These are phyloP conservation scores for Leucozona laternaria DNA, from an alignment of 2,888 invertebrate species.

Conservation along the genomic window DNA sequence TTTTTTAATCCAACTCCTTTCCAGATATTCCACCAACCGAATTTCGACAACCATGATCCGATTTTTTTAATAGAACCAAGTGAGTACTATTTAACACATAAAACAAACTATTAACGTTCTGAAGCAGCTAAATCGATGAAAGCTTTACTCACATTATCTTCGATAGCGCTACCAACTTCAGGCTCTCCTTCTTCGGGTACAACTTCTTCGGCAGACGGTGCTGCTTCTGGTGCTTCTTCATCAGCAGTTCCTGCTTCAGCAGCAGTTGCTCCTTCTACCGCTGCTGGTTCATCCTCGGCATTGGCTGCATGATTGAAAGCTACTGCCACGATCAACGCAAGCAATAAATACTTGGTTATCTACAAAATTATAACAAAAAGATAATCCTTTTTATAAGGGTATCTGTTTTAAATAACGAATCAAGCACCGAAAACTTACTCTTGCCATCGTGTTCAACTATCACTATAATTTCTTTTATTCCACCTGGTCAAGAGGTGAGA, in stretches of 20 bases:
- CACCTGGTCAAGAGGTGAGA: slow-evolving; percentile 43
- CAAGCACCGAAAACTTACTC: slow-evolving; percentile 40
- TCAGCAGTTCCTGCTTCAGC: not conserved
- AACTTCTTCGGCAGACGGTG: not conserved
- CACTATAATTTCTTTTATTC: slow-evolving; percentile 24
- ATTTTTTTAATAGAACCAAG: slow-evolving; percentile 63
- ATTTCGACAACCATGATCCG: slow-evolving; percentile 66
- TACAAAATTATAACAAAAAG: slow-evolving; percentile 4
- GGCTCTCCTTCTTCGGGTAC: not conserved
- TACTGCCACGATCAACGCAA: slow-evolving; percentile 59
- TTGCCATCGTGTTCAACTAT: slow-evolving; percentile 50
- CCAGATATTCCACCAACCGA: slow-evolving; percentile 70
- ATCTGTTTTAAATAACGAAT: not conserved
- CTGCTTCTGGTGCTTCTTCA: not conserved
- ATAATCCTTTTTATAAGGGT: not conserved
- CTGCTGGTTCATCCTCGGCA: slow-evolving; percentile 35
- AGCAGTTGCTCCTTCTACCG: not conserved
- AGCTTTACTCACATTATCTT: slow-evolving; percentile 24
- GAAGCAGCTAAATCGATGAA: not conserved
- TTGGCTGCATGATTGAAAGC: slow-evolving; percentile 46
- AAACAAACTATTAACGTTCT: not conserved
- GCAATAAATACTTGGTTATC: slow-evolving; percentile 64
- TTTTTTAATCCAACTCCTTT: slow-evolving; percentile 61
- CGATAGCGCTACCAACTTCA: not conserved
- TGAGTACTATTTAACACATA: slow-evolving; percentile 16